Conservation (phyloP, 2,888 invertebrate genomes). For the Hydraecia micacea region DNA sequence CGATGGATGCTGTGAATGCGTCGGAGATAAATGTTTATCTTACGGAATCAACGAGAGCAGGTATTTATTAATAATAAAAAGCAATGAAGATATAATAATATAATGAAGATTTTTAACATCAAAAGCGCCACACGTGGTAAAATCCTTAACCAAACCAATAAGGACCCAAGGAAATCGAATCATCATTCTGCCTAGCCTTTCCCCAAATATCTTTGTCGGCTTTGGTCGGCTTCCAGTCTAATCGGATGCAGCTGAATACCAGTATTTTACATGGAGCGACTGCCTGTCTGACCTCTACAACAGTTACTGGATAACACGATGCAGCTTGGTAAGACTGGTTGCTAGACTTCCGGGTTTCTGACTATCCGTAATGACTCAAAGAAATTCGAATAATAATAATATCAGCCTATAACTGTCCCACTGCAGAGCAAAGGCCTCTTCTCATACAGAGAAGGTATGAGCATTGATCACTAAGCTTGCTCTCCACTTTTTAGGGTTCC, state of each 20-base stretch:
- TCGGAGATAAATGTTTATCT: constrained; percentile 96
- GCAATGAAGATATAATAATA: neutral
- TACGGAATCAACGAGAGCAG: constrained; percentile 97
- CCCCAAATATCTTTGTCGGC: neutral
- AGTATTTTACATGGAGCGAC: neutral
- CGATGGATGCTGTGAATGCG: constrained; percentile 98
- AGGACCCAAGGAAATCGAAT: neutral
- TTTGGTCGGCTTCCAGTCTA: neutral
- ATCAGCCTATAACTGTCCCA: too few species aligned
- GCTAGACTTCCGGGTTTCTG: neutral
- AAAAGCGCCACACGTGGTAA: neutral
- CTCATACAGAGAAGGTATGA: too few species aligned
- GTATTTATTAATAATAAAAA: constrained; percentile 76
- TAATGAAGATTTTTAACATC: neutral
- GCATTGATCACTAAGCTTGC: too few species aligned
- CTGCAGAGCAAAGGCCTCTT: too few species aligned
- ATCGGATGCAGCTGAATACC: neutral
- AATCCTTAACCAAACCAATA: neutral
- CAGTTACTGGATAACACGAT: neutral
- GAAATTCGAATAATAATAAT: neutral
- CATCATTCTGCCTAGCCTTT: too few species aligned
- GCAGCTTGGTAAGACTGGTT: neutral
- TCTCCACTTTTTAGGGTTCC: too few species aligned
- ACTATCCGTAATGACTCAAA: neutral
- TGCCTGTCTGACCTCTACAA: neutral